Percentiles rank a stretch among this genome's conserved stretches.
Evolutionary conservation across 92 coral and sea anemone genomes (phyloP).

Genomic region (Phenganax stokvisi): DNA sequence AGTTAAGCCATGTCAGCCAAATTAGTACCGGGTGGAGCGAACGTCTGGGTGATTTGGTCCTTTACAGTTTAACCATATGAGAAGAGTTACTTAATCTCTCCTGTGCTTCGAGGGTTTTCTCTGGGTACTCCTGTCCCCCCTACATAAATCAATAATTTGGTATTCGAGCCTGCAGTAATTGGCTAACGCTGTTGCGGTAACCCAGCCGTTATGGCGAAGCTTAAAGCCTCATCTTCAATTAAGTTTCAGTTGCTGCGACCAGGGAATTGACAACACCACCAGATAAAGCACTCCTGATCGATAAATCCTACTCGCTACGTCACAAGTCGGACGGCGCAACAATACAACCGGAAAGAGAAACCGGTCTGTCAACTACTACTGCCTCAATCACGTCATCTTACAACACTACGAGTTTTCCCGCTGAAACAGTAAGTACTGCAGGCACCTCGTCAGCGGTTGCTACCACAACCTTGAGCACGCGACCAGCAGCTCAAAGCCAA

Average conservation of each 20-base stretch:
- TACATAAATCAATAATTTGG: too few relatives aligned
- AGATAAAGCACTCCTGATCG: neutral
- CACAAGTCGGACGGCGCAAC: neutral
- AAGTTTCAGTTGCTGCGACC: neutral
- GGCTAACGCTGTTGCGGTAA: too few relatives aligned
- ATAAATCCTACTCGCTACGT: neutral
- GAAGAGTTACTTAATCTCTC: too few relatives aligned
- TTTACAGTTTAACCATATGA: too few relatives aligned
- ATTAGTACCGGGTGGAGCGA: too few relatives aligned
- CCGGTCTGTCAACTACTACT: slow-evolving; percentile 6
- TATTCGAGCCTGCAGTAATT: too few relatives aligned
- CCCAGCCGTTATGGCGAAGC: too few relatives aligned
- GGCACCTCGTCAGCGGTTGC: neutral
- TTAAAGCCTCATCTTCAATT: neutral
- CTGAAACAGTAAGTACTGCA: neutral
- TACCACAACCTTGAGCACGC: neutral
- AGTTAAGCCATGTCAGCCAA: too few relatives aligned
- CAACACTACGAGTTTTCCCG: neutral
- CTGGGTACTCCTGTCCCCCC: too few relatives aligned
- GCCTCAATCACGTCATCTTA: neutral
- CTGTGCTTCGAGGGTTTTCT: too few relatives aligned
- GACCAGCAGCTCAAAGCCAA: neutral
- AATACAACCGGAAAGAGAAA: slow-evolving; percentile 1
- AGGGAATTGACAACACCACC: neutral
- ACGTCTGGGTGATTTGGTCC: too few relatives aligned